Evolutionary conservation across 2,888 invertebrate genomes (phyloP), one percentile per base, ranked within the genome.

Genomic region (Eurytoma californica): DNA sequence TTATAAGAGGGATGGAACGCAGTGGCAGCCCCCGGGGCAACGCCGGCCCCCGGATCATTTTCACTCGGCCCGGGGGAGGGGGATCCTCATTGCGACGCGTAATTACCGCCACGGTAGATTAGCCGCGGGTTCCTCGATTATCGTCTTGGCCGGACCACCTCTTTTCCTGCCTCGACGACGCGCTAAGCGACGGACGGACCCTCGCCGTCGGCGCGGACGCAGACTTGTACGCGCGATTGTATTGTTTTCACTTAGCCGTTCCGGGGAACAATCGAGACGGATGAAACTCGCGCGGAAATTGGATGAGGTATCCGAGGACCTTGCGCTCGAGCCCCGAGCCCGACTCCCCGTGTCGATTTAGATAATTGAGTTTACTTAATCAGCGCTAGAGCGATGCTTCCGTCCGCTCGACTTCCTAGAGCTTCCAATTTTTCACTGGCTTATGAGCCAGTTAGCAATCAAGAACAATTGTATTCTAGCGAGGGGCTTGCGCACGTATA

Each of bases 51-150:
- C 76, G 82, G 81, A 83, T 85, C 83, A 83, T 84, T 84, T 83
- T 84, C 83, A 83, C 83, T 83, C 82, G 82, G 81, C 81, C 77
- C 79, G 5, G 53, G 57, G 7, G 24, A 28, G 30, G 47, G 28
- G 53, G 83, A 82, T 75, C 72, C 82, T 82, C 81, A 72, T 80
- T 82, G 84, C 82, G 74, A 81, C 70, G 70, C 76, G 84, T 81
- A 84, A 84, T 84, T 84, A 83, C 83, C 77, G 80, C 68, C 60
- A 68, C 78, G 75, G 67, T 79, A 76, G 79, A 81, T 78, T 79
- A 79, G 79, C 81, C 74, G 68, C 63, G 67, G 77, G 55, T 61
- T 14, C 16, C 72, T 72, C 77, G 77, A 80, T 78, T 77, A 74
- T 80, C 74, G 67, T 77, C 76, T 66, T 58, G 63, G 13, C n/a